Evolutionary conservation across 2,797 vertebrate genomes (phyloP).

Genomic region (Aeoliscus strigatus): DNA sequence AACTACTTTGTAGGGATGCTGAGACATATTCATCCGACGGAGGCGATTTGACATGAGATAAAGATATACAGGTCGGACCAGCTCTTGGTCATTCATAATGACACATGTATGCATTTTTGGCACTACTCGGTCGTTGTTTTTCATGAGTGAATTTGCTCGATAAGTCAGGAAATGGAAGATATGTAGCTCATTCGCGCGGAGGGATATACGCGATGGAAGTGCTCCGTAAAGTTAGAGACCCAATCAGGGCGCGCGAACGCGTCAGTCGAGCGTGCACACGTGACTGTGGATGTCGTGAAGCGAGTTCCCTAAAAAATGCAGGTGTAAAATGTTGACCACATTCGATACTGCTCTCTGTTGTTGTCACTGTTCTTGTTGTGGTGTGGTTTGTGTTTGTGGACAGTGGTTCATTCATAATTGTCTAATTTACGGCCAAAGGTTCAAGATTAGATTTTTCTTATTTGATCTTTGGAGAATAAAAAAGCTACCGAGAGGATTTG

Average conservation of each 20-base stretch:
- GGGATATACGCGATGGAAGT: slow-evolving; percentile 37
- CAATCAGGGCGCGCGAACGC: slow-evolving; percentile 46
- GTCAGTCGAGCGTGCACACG: slow-evolving; percentile 35
- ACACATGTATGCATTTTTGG: accelerated
- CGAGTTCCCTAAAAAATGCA: slow-evolving; percentile 5
- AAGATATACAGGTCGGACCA: neutral
- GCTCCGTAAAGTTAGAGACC: slow-evolving; percentile 28
- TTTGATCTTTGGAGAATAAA: no score
- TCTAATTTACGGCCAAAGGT: no score
- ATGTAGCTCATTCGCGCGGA: slow-evolving; percentile 35
- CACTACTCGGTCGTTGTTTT: neutral
- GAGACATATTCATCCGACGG: slow-evolving; percentile 60
- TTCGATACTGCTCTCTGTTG: no score
- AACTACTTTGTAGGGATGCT: slow-evolving; percentile 69
- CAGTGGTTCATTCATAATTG: no score
- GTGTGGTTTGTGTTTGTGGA: no score
- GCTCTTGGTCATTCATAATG: accelerated
- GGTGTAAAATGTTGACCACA: no score
- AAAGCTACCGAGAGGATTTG: no score
- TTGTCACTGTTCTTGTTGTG: no score
- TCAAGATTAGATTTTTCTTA: no score
- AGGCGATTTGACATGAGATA: neutral
- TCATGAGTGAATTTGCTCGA: neutral
- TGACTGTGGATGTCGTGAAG: slow-evolving; percentile 39
- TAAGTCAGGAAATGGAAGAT: neutral